Percentiles rank a stretch among this genome's conserved stretches.
Evolutionary conservation across 2,113 vertebrate genomes (phyloP).

Genomic region (Phocoena sinus): DNA sequence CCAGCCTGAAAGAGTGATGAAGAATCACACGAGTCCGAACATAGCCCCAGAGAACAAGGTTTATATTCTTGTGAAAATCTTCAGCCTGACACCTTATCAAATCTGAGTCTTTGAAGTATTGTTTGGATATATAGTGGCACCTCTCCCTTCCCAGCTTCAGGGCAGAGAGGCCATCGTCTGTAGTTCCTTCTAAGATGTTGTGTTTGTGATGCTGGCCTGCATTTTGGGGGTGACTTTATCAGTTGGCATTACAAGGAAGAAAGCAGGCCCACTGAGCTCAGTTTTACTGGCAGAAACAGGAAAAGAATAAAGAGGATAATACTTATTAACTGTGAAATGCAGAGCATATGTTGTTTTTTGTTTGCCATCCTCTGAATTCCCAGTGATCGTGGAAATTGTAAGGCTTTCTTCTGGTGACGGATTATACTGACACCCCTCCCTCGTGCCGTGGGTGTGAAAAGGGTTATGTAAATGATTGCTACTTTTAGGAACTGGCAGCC

Average conservation of each 20-base stretch:
- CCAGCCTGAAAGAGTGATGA: neutral
- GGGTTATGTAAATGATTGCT: neutral
- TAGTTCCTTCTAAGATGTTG: neutral
- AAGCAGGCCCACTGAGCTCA: neutral
- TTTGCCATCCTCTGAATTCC: neutral
- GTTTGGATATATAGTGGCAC: neutral
- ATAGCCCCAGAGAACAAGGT: neutral
- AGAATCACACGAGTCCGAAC: neutral
- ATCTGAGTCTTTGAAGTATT: neutral
- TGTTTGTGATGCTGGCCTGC: neutral
- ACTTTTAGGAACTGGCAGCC: neutral
- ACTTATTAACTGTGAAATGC: neutral
- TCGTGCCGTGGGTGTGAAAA: neutral
- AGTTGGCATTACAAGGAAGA: neutral
- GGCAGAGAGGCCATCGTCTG: neutral
- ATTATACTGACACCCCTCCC: neutral
- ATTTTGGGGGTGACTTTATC: neutral
- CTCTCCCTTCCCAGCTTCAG: neutral
- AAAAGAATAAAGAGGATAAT: neutral
- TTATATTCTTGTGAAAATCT: neutral
- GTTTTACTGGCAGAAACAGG: neutral
- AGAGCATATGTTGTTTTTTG: fast-evolving
- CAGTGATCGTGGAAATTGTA: neutral
- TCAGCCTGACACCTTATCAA: neutral
- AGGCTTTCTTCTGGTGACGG: neutral